These are phyloP conservation scores for Clarias pachynema DNA, from an alignment of 2,797 vertebrate species.

Conservation along the genomic window DNA sequence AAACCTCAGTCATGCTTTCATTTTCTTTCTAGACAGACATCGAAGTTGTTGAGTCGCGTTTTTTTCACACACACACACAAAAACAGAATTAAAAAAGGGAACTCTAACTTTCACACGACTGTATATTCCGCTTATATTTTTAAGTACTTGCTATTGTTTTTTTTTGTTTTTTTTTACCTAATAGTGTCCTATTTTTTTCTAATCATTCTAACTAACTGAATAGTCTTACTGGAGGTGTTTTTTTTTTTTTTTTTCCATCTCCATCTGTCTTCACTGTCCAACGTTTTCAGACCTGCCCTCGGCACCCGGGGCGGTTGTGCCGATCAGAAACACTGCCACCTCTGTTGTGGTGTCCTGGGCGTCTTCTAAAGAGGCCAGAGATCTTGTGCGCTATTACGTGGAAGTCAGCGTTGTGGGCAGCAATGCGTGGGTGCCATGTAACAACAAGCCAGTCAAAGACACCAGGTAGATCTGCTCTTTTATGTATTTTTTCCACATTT, in stretches of 20 bases:
- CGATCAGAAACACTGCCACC: slow-evolving; percentile 86
- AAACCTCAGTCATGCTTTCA: too few species aligned
- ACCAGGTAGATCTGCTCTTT: slow-evolving; percentile 78
- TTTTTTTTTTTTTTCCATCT: background rate
- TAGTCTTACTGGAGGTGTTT: too few species aligned
- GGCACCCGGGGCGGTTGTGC: slow-evolving; percentile 80
- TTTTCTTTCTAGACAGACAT: too few species aligned
- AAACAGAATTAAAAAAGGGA: too few species aligned
- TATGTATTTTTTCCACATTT: background rate
- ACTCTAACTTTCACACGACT: too few species aligned
- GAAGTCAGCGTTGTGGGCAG: slow-evolving; percentile 85
- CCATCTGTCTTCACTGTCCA: background rate
- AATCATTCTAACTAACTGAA: background rate
- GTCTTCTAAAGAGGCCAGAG: slow-evolving; percentile 83
- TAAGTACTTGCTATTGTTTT: background rate
- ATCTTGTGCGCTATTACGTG: slow-evolving; percentile 92
- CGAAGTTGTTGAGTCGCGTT: too few species aligned
- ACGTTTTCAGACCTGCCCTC: slow-evolving; percentile 84
- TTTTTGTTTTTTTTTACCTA: background rate
- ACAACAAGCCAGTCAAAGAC: slow-evolving; percentile 94
- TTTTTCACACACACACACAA: too few species aligned
- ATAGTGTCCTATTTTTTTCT: background rate
- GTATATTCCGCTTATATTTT: background rate
- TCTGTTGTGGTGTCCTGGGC: slow-evolving; percentile 89
- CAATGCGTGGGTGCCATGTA: slow-evolving; percentile 89